Conservation (phyloP, 2,113 vertebrate genomes). For the Anarrhichthys ocellatus region DNA sequence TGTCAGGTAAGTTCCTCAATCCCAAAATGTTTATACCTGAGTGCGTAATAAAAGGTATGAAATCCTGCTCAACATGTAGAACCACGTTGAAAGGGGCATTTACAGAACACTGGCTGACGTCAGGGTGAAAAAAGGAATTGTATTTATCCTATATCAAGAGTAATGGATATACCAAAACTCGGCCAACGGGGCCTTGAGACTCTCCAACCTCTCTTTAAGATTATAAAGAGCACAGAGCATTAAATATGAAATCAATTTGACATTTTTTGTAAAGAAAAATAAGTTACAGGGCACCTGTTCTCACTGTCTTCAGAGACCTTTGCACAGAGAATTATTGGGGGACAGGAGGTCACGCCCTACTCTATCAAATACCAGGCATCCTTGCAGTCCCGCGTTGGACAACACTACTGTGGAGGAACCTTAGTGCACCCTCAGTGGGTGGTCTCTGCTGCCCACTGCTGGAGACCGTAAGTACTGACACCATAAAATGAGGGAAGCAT, state of each 20-base stretch:
- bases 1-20: slow-evolving; percentile 61
- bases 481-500: neutral
- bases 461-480: slow-evolving; percentile 81
- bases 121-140: neutral
- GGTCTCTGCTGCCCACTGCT: slow-evolving; percentile 85
- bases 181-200: neutral
- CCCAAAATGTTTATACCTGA: neutral
- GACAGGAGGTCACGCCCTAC: slow-evolving; percentile 76
- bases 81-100: neutral
- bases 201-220: neutral
- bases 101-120: neutral
- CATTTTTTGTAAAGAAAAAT: neutral
- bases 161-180: no score
- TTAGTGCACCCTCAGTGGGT: slow-evolving; percentile 78
- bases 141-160: neutral
- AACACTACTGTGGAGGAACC: slow-evolving; percentile 81
- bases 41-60: neutral
- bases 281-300: neutral
- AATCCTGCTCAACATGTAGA: neutral
- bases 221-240: neutral
- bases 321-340: slow-evolving; percentile 78
- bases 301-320: slow-evolving; percentile 39
- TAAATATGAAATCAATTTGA: neutral
- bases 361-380: slow-evolving; percentile 80
- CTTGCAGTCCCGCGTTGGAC: slow-evolving; percentile 46